Evolutionary conservation across 2,797 vertebrate genomes (phyloP).

Genomic region (Orientallactaga sibirica): DNA sequence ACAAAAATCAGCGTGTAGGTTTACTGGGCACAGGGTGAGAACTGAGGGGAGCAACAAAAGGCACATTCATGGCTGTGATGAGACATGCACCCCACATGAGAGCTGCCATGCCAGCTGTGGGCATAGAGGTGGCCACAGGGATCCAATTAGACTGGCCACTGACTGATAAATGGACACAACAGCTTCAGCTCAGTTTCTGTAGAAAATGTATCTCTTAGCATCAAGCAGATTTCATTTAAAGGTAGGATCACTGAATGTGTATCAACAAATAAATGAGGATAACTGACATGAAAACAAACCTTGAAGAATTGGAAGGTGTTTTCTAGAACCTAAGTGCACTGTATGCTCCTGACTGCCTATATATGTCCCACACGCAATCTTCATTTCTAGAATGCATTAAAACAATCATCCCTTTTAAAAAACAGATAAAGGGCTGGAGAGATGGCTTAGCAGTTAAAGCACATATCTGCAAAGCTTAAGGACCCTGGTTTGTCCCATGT

Average conservation of each 20-base stretch:
- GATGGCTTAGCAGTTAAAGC: too few species aligned
- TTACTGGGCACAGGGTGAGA: not conserved
- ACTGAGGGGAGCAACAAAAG: accelerated
- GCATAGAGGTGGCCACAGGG: not conserved
- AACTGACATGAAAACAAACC: not conserved
- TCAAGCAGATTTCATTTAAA: constrained; percentile 14
- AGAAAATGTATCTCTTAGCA: constrained; percentile 32
- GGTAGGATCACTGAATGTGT: not conserved
- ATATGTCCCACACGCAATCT: not conserved
- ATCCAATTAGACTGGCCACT: not conserved
- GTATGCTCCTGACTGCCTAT: not conserved
- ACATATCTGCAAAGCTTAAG: too few species aligned
- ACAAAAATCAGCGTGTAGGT: not conserved
- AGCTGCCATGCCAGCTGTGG: accelerated
- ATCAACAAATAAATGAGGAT: not conserved
- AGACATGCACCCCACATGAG: not conserved
- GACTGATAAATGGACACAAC: not conserved
- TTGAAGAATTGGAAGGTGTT: constrained; percentile 1
- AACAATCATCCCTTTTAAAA: not conserved
- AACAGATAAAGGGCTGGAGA: not conserved
- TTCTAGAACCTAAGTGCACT: not conserved
- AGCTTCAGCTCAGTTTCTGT: not conserved
- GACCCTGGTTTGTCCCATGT: too few species aligned
- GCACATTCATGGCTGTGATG: not conserved
- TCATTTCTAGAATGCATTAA: constrained; percentile 33